Percentiles rank a stretch among this genome's conserved stretches.
Conservation (phyloP, 2,797 vertebrate species). For the Melanotaenia nigrans region DNA sequence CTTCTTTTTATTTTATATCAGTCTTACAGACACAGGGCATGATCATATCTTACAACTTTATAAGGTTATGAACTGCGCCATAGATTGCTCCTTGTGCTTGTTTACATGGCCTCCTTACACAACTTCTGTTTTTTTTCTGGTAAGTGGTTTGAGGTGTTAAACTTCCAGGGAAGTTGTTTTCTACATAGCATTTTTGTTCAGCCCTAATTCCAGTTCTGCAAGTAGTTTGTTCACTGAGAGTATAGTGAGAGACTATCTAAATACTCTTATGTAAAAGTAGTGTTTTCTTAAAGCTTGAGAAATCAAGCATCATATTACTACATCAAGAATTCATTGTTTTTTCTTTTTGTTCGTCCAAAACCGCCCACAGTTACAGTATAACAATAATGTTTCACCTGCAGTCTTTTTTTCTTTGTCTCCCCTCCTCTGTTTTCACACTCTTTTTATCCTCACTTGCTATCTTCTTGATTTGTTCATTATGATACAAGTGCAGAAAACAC, state of each 20-base stretch:
- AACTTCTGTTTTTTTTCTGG: not conserved
- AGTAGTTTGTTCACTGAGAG: constrained; percentile 3
- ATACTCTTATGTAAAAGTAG: not conserved
- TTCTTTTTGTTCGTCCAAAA: not conserved
- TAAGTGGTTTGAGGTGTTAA: constrained; percentile 6
- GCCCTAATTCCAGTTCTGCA: not conserved
- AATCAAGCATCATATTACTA: not conserved
- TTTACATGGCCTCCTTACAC: not conserved
- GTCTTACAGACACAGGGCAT: not conserved
- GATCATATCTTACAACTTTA: not conserved
- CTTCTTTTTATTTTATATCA: not conserved
- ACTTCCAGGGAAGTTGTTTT: constrained; percentile 11
- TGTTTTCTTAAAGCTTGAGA: constrained; percentile 5
- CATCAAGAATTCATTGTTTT: constrained; percentile 1
- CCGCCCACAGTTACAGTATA: not conserved
- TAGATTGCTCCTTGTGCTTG: not conserved
- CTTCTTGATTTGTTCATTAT: constrained; percentile 1
- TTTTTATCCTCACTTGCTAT: constrained; percentile 3
- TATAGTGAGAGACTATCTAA: not conserved
- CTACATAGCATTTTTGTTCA: not conserved
- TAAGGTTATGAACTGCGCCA: not conserved
- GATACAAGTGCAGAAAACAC: constrained; percentile 8
- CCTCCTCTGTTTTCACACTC: constrained; percentile 7
- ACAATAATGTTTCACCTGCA: constrained; percentile 13
- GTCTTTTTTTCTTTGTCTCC: constrained; percentile 16